Percentiles rank a stretch among this genome's conserved stretches.
Evolutionary conservation across 1,140 invertebrate genomes (phyloP).

Genomic region (Frieseomelitta varia): DNA sequence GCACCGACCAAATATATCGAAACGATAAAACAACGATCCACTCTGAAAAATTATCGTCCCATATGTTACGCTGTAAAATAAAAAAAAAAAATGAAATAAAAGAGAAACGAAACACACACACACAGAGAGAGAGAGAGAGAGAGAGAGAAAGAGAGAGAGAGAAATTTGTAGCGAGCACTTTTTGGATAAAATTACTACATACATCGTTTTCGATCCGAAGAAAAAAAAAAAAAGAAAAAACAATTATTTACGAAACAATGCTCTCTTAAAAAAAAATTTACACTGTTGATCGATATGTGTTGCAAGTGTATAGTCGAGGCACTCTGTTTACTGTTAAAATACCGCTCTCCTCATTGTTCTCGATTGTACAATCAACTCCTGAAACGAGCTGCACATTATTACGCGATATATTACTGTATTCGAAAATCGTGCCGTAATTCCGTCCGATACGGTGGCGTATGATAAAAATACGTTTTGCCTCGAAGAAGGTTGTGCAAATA

Average conservation of each 20-base stretch:
- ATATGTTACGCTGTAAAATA: neutral
- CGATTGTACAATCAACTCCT: no score
- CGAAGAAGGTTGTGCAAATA: no score
- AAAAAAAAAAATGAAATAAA: neutral
- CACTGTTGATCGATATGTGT: neutral
- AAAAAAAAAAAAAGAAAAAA: neutral
- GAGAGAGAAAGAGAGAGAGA: no score
- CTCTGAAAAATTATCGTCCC: neutral
- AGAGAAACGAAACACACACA: no score
- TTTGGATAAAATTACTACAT: neutral
- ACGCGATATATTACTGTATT: no score
- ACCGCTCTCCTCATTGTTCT: no score
- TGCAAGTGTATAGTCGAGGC: neutral
- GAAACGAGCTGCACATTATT: no score
- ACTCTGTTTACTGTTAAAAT: neutral
- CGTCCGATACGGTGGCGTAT: no score
- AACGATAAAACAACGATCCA: neutral
- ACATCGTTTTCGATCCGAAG: neutral
- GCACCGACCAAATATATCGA: neutral
- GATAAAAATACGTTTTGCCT: no score
- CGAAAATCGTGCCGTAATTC: no score
- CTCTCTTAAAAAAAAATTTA: neutral
- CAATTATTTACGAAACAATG: neutral
- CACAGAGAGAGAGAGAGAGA: neutral
- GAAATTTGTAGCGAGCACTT: neutral